phyloP scores from a whole-genome alignment of 2,113 vertebrate genomes.

The Oostethus manadensis region DNA sequence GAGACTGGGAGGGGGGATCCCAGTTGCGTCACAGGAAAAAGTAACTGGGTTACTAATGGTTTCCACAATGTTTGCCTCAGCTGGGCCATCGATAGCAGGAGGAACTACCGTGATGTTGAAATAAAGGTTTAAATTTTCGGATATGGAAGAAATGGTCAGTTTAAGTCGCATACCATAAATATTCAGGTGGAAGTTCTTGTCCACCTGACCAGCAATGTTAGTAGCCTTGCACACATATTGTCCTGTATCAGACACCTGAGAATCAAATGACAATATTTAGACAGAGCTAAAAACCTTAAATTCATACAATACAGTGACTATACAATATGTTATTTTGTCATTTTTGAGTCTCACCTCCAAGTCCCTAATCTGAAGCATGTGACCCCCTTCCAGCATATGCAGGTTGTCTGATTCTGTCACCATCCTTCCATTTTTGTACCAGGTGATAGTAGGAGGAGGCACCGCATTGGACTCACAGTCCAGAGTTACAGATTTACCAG shows the following conservation, averaged over 20 bases:
- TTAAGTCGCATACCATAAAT: conserved; percentile 78
- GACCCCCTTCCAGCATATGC: conserved; percentile 72
- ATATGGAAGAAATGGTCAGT: background rate
- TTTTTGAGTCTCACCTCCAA: conserved; percentile 75
- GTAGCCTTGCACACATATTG: conserved; percentile 92
- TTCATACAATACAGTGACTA: background rate
- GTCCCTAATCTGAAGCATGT: conserved; percentile 76
- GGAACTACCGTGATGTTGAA: conserved; percentile 70
- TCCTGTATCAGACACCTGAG: conserved; percentile 91
- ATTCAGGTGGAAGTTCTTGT: conserved; percentile 94
- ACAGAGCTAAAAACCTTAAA: background rate
- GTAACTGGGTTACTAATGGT: conserved; percentile 83
- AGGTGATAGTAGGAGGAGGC: conserved; percentile 84
- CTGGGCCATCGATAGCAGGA: conserved; percentile 83
- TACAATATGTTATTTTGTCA: no score
- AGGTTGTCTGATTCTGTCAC: conserved; percentile 72
- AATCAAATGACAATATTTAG: conserved; percentile 25
- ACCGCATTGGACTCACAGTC: conserved; percentile 89
- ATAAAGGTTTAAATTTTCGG: background rate
- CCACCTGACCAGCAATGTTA: conserved; percentile 89
- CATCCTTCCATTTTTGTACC: conserved; percentile 85
- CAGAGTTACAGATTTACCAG: conserved; percentile 71
- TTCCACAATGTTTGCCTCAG: conserved; percentile 75
- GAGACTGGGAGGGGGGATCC: conserved; percentile 86
- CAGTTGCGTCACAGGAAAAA: conserved; percentile 85